These are phyloP conservation scores for Pelagia noctiluca DNA, from an alignment of 30 jellyfish, hydroid and myxozoan species.

Conservation along the genomic window DNA sequence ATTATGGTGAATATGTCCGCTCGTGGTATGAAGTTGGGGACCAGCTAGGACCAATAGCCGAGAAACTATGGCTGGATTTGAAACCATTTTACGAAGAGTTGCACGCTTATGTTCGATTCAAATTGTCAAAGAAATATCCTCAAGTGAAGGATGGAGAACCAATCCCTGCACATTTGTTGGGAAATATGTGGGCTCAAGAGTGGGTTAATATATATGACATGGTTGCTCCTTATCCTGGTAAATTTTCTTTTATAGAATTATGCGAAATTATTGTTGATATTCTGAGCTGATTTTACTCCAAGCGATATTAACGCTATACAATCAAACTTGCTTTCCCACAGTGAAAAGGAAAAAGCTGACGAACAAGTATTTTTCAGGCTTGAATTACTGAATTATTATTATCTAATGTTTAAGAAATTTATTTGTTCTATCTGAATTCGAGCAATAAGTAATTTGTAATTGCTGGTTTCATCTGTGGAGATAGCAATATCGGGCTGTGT, in stretches of 20 bases:
- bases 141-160: constrained; percentile 84
- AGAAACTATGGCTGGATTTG: constrained; percentile 82
- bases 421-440: too few relatives aligned
- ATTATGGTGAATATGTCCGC: constrained; percentile 90
- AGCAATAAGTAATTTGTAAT: too few relatives aligned
- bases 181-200: constrained; percentile 99
- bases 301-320: too few relatives aligned
- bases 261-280: too few relatives aligned
- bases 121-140: constrained; percentile 58
- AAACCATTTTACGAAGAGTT: constrained; percentile 95
- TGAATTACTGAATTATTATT: too few relatives aligned
- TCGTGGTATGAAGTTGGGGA: constrained; percentile 87
- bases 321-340: too few relatives aligned
- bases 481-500: too few relatives aligned
- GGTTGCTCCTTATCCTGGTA: constrained; percentile 93
- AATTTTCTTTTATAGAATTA: background rate
- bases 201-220: constrained; percentile 85
- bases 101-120: constrained; percentile 94
- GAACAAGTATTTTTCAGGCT: background rate
- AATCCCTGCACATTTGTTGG: constrained; percentile 96
- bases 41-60: constrained; percentile 74
- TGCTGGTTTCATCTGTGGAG: too few relatives aligned
- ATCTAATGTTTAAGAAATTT: too few relatives aligned
- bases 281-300: background rate
- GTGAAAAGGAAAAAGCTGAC: background rate